phyloP scores from a whole-genome alignment of 2,888 invertebrate genomes.

The Prionchulus punctatus region DNA sequence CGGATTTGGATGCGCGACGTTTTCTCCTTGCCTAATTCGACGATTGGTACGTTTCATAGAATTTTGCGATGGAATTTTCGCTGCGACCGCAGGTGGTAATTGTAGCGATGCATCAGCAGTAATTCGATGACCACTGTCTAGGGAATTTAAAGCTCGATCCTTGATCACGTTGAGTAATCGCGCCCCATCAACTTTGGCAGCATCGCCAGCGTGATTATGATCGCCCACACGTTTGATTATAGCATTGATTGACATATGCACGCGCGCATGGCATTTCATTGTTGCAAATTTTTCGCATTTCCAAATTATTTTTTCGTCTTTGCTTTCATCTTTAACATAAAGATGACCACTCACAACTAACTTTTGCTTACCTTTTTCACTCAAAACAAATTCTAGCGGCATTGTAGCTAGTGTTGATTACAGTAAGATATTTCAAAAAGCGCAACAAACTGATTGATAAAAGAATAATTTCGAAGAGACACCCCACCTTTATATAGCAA shows the following conservation, averaged over 20 bases:
- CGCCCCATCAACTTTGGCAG: background rate
- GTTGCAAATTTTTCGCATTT: background rate
- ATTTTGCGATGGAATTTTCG: background rate
- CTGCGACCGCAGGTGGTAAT: background rate
- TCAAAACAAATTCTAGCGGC: background rate
- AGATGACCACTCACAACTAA: background rate
- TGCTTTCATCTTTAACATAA: background rate
- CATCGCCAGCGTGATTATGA: background rate
- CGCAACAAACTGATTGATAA: no score
- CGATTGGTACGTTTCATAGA: background rate
- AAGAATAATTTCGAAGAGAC: no score
- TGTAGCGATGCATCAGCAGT: background rate
- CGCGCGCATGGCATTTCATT: background rate
- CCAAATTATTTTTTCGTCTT: background rate
- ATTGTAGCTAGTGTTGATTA: no score
- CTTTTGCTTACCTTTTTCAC: background rate
- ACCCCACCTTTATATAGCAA: no score
- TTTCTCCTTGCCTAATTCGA: background rate
- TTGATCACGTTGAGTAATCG: background rate
- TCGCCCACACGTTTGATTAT: background rate
- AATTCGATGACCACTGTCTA: background rate
- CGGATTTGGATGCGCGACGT: background rate
- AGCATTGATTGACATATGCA: background rate
- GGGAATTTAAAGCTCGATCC: background rate
- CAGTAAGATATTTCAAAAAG: no score